A percentile compares a stretch with the other conserved stretches of the same genome.
phyloP scores from a whole-genome alignment of 37 sponge, comb jelly and placozoan genomes.

The Oscarella lobularis region DNA sequence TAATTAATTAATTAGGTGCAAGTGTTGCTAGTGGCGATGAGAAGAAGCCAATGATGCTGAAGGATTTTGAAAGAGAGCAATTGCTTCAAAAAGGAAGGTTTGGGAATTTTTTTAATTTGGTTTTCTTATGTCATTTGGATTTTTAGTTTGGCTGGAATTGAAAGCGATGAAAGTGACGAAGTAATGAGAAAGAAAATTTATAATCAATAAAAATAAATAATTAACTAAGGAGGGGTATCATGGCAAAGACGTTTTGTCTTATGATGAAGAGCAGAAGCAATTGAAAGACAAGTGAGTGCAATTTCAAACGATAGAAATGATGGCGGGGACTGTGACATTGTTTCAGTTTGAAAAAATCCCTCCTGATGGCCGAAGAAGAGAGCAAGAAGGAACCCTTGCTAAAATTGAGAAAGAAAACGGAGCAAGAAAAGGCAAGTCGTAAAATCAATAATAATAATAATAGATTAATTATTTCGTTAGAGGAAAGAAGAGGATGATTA shows the following conservation, averaged over 20 bases:
- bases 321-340: no score
- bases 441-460: not conserved
- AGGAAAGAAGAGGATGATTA: constrained; percentile 69
- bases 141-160: no score
- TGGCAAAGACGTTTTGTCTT: no score
- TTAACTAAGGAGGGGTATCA: no score
- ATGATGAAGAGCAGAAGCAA: constrained; percentile 50
- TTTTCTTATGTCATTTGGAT: no score
- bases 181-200: no score
- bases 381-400: constrained; percentile 19
- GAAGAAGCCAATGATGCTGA: constrained; percentile 57
- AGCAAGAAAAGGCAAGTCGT: constrained; percentile 37
- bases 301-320: no score
- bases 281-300: constrained; percentile 46
- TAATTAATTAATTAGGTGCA: no score
- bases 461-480: constrained; percentile 6
- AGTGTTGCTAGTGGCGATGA: not conserved
- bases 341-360: no score
- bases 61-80: constrained; percentile 78
- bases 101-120: not conserved
- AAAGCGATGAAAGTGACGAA: no score
- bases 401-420: constrained; percentile 37
- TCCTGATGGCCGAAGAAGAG: constrained; percentile 10
- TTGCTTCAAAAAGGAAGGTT: constrained; percentile 59
- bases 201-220: no score